Evolutionary conservation across 2,797 vertebrate genomes (phyloP).

Genomic region (Myotis planiceps): DNA sequence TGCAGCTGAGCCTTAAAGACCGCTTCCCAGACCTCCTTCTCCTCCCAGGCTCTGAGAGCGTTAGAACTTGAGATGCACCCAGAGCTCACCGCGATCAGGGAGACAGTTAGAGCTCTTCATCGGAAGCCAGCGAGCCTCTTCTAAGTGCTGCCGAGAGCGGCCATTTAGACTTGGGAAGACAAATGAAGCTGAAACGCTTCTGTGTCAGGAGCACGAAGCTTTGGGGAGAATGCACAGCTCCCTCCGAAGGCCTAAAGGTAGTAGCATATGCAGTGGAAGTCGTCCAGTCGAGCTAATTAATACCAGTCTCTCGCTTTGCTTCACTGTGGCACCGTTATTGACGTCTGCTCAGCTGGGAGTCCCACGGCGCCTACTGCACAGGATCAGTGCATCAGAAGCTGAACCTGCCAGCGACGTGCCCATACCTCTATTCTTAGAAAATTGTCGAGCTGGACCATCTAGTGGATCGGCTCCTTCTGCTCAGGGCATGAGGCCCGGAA

Average conservation of each 20-base stretch:
- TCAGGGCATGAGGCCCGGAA: background rate
- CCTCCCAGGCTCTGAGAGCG: fast-evolving
- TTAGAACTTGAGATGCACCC: background rate
- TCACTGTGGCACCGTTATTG: background rate
- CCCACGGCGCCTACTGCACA: fast-evolving
- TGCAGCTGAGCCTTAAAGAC: background rate
- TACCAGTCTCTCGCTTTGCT: background rate
- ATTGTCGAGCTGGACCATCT: background rate
- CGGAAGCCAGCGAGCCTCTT: background rate
- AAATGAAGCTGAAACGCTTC: conserved; percentile 24
- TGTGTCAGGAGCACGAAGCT: background rate
- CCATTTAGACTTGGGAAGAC: conserved; percentile 55
- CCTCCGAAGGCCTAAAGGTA: background rate
- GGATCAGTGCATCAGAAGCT: background rate
- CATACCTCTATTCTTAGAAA: background rate
- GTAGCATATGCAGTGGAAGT: background rate
- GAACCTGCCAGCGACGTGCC: background rate
- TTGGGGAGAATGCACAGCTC: background rate
- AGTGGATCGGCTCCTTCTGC: background rate
- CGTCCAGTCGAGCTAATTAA: background rate
- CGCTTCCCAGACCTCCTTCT: background rate
- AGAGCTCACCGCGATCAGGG: background rate
- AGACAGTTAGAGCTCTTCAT: background rate
- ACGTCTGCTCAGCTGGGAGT: background rate
- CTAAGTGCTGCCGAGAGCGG: background rate